phyloP scores from a whole-genome alignment of 2,888 invertebrate species.

The Trichopoda pennipes region DNA sequence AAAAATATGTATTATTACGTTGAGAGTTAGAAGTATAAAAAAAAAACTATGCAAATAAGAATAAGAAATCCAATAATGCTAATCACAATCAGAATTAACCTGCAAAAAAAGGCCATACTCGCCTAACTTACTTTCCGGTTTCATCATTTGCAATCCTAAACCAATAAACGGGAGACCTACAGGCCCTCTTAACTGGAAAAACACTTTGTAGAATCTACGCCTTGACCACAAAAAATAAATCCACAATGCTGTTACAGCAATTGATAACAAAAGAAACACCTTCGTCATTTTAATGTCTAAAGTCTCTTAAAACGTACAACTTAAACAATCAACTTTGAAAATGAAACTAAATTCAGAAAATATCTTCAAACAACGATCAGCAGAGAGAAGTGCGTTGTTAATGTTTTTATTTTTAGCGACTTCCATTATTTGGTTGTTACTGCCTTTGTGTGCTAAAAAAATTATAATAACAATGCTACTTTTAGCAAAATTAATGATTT shows the following conservation, averaged over 20 bases:
- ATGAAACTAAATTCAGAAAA: constrained; percentile 22
- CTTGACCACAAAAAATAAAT: constrained; percentile 77
- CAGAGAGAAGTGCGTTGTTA: neutral
- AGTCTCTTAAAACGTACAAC: neutral
- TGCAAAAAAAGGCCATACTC: no score
- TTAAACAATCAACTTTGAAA: constrained; percentile 15
- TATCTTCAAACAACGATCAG: neutral
- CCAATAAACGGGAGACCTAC: constrained; percentile 78
- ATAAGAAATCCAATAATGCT: no score
- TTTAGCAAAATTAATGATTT: neutral
- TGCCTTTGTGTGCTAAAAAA: neutral
- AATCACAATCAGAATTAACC: neutral
- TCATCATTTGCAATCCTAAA: constrained; percentile 77
- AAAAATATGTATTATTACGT: no score
- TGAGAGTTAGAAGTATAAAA: no score
- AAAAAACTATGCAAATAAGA: no score
- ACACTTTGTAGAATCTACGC: constrained; percentile 75
- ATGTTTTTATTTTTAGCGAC: neutral
- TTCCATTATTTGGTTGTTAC: neutral
- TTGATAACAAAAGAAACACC: constrained; percentile 69
- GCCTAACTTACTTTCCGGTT: constrained; percentile 75
- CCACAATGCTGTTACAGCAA: constrained; percentile 71
- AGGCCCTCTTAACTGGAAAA: constrained; percentile 76
- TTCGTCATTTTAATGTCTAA: constrained; percentile 26
- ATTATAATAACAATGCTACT: neutral